Conservation (phyloP, 2,797 vertebrate species). For the Sebastes cheni region DNA sequence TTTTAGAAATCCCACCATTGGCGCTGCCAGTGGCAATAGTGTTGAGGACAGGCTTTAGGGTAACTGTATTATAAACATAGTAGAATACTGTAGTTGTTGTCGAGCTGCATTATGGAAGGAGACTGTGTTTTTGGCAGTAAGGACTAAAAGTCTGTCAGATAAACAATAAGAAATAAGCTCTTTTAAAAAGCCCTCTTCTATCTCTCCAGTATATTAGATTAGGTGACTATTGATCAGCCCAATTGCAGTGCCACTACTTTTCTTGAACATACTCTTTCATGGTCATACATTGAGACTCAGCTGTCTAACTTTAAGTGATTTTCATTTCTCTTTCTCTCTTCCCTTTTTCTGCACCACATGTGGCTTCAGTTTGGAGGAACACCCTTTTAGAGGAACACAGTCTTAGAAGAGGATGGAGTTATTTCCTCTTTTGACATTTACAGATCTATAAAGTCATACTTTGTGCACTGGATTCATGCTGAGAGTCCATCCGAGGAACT, state of each 20-base stretch:
- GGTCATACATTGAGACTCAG: not conserved
- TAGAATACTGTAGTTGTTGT: not conserved
- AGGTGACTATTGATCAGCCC: not conserved
- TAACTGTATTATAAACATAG: not conserved
- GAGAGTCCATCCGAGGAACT: not conserved
- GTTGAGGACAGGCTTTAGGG: not conserved
- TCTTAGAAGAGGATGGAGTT: not conserved
- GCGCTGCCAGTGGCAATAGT: not conserved
- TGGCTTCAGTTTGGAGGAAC: not conserved
- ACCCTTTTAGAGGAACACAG: not conserved
- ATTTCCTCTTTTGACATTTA: not conserved
- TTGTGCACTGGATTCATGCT: not conserved
- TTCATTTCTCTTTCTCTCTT: not conserved
- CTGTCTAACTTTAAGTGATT: not conserved
- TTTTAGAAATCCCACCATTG: no score
- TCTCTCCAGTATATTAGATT: not conserved
- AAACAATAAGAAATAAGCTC: not conserved
- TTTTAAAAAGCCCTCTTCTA: not conserved
- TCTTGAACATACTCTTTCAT: not conserved
- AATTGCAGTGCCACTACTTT: not conserved
- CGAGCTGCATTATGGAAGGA: not conserved
- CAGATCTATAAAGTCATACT: not conserved
- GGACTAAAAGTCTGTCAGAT: not conserved
- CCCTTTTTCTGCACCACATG: not conserved
- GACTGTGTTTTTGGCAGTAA: not conserved